Evolutionary conservation across 2,888 invertebrate species (phyloP).

Genomic region (Lasioglossum morio): DNA sequence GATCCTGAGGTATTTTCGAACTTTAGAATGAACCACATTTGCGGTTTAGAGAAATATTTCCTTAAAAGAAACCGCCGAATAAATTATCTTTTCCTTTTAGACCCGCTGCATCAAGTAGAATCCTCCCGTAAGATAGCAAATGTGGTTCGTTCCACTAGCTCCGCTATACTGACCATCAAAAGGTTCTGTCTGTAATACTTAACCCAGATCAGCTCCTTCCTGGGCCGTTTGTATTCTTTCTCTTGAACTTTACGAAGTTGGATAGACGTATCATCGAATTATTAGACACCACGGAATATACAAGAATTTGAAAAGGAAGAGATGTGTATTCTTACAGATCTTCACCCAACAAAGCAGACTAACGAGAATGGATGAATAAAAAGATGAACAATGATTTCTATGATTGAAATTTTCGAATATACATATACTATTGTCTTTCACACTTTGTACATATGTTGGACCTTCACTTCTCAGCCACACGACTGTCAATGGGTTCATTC

Average conservation of each 20-base stretch:
- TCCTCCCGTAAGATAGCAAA: conserved; percentile 1
- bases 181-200: conserved; percentile 6
- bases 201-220: neutral
- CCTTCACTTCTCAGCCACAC: neutral
- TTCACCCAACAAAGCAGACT: neutral
- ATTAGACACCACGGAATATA: neutral
- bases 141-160: conserved; percentile 1
- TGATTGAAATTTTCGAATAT: neutral
- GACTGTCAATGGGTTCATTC: neutral
- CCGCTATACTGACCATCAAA: neutral
- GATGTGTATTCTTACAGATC: neutral
- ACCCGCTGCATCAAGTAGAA: neutral
- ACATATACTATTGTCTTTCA: neutral
- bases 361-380: neutral
- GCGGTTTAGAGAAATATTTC: neutral
- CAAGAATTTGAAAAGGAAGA: neutral
- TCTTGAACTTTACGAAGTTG: neutral
- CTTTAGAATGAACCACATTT: neutral
- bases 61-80: neutral
- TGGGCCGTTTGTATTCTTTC: neutral
- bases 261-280: neutral
- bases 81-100: neutral
- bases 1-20: neutral
- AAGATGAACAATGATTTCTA: neutral
- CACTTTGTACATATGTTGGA: neutral